phyloP scores from a whole-genome alignment of 2,888 invertebrate species.

The Cephus runcator region DNA sequence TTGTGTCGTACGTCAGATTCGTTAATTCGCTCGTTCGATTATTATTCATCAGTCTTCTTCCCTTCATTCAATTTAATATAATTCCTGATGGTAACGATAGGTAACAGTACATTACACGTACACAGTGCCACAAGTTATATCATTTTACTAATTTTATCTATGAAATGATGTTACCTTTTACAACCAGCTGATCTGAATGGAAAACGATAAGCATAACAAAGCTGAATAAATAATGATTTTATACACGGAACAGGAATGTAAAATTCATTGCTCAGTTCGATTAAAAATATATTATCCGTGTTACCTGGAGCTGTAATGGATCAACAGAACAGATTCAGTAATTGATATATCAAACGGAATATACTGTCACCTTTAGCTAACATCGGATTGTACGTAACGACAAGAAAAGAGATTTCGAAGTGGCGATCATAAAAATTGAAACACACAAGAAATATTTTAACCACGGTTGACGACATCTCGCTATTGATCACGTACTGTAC shows the following conservation, averaged over 20 bases:
- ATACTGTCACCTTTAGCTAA: conserved; percentile 6
- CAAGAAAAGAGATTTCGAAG: conserved; percentile 19
- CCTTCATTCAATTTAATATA: background rate
- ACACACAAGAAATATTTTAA: conserved; percentile 8
- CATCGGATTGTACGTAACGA: conserved; percentile 25
- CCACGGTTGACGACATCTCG: conserved; percentile 2
- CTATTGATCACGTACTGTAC: conserved; percentile 19
- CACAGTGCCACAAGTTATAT: conserved; percentile 12
- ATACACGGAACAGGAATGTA: background rate
- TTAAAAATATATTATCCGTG: background rate
- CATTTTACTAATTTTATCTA: conserved; percentile 19
- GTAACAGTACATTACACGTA: conserved; percentile 2
- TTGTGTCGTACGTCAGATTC: background rate
- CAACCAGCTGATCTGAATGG: background rate
- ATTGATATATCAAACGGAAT: background rate
- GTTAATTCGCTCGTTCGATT: background rate
- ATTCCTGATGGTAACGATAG: background rate
- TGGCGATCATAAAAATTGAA: conserved; percentile 13
- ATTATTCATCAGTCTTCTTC: conserved; percentile 49
- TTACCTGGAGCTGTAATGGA: background rate
- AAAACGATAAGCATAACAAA: background rate
- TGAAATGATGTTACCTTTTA: background rate
- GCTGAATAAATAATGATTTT: background rate
- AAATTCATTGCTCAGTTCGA: background rate
- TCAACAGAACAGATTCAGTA: background rate